A percentile compares a stretch with the other conserved stretches of the same genome.
phyloP scores from a whole-genome alignment of 1,140 invertebrate species.

The Aphelenchoides avenae region DNA sequence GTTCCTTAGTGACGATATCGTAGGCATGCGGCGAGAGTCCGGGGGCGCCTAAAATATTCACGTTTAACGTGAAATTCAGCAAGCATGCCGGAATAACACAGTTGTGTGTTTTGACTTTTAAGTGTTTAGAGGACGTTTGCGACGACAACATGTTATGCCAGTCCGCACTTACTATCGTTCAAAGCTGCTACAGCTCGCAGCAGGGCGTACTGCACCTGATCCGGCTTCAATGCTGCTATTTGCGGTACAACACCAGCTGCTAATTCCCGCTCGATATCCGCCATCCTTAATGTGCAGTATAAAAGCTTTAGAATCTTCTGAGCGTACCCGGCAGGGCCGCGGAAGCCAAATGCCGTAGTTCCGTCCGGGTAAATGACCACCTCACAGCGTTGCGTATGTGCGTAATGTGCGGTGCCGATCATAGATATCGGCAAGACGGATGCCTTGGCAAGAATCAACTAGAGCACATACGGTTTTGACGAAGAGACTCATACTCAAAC shows the following conservation, averaged over 20 bases:
- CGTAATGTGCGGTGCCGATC: neutral
- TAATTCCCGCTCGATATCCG: constrained; percentile 6
- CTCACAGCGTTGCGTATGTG: neutral
- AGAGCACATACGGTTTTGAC: constrained; percentile 1
- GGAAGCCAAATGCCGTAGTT: neutral
- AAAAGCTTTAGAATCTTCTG: no score
- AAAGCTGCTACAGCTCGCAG: constrained; percentile 4
- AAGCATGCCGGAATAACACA: no score
- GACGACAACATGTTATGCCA: neutral
- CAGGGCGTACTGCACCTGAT: constrained; percentile 6
- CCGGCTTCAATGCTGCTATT: constrained; percentile 5
- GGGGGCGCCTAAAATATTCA: constrained; percentile 1
- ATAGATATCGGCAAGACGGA: no score
- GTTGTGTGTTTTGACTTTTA: constrained; percentile 4
- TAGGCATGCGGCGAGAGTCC: constrained; percentile 1
- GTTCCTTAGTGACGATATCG: no score
- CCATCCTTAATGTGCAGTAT: neutral
- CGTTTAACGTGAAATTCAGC: neutral
- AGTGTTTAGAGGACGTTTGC: neutral
- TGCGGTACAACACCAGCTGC: constrained; percentile 4
- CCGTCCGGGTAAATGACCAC: constrained; percentile 9
- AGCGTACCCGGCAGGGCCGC: neutral
- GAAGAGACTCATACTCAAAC: neutral
- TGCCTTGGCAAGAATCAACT: no score
- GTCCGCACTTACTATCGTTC: constrained; percentile 8